phyloP scores from a whole-genome alignment of 2,113 vertebrate genomes.

The Lonchura striata region DNA sequence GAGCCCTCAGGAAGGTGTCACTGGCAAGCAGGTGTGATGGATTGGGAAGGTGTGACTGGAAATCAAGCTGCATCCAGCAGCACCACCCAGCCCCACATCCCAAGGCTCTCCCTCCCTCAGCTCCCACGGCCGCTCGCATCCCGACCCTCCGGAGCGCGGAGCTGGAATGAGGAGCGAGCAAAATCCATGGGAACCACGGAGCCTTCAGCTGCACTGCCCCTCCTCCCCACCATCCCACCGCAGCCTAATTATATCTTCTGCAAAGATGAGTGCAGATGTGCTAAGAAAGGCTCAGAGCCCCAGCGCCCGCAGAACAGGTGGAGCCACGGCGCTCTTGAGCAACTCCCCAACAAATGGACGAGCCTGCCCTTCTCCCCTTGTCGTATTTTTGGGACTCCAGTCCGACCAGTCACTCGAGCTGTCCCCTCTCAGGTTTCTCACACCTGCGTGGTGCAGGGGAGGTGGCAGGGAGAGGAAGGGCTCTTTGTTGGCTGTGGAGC shows the following conservation, averaged over 20 bases:
- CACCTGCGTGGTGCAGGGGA: not conserved
- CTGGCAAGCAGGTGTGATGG: not conserved
- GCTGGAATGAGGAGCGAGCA: not conserved
- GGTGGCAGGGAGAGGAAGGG: not conserved
- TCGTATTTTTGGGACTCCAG: slow-evolving; percentile 20
- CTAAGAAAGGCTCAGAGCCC: slow-evolving; percentile 11
- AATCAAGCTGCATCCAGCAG: not conserved
- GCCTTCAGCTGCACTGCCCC: not conserved
- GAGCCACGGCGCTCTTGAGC: slow-evolving; percentile 36
- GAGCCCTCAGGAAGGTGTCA: not conserved
- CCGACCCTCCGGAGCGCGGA: fast-evolving
- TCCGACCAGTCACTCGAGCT: slow-evolving; percentile 16
- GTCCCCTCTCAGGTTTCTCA: slow-evolving; percentile 39
- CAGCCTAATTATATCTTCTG: slow-evolving; percentile 25
- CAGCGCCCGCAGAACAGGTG: slow-evolving; percentile 44
- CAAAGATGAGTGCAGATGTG: slow-evolving; percentile 43
- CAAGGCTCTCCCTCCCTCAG: not conserved
- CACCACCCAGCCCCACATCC: fast-evolving
- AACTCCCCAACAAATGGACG: slow-evolving; percentile 9
- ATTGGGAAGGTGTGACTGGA: not conserved
- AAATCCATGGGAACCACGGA: not conserved
- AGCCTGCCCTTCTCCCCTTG: slow-evolving; percentile 29
- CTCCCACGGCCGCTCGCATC: fast-evolving
- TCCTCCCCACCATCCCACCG: not conserved
- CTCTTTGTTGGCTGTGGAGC: not conserved